Percentiles rank a stretch among this genome's conserved stretches.
phyloP scores from a whole-genome alignment of 1,140 invertebrate genomes.

The Nymphalis io region DNA sequence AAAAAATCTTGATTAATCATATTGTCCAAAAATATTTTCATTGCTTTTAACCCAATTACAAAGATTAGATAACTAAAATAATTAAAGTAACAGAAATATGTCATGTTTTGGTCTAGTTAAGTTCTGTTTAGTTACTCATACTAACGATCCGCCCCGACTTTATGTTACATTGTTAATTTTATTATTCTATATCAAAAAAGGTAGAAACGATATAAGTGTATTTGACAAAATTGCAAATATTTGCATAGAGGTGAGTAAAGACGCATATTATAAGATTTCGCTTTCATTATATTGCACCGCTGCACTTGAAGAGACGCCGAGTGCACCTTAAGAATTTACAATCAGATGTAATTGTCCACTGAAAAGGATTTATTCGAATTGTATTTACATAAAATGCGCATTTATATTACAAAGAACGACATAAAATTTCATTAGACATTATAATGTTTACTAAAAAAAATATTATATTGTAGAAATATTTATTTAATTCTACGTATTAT shows the following conservation, averaged over 20 bases:
- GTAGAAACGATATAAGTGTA: too few species aligned
- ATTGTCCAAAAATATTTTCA: background rate
- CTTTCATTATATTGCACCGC: conserved; percentile 48
- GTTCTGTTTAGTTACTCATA: background rate
- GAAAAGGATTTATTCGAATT: conserved; percentile 24
- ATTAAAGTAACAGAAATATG: background rate
- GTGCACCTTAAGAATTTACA: conserved; percentile 39
- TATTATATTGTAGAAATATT: background rate
- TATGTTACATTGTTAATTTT: too few species aligned
- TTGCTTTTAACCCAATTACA: conserved; percentile 6
- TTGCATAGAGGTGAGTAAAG: conserved; percentile 13
- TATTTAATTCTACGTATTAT: background rate
- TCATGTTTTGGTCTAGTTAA: conserved; percentile 1
- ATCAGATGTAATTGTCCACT: conserved; percentile 43
- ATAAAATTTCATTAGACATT: conserved; percentile 11
- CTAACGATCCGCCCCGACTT: too few species aligned
- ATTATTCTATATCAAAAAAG: too few species aligned
- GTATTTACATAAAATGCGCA: conserved; percentile 29
- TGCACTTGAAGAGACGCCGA: conserved; percentile 26
- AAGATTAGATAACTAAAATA: conserved; percentile 9
- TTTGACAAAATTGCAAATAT: too few species aligned
- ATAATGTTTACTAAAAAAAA: conserved; percentile 1
- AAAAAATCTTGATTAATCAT: too few species aligned
- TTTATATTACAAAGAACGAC: conserved; percentile 12
- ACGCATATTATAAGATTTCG: conserved; percentile 42